Evolutionary conservation across 2,797 vertebrate species (phyloP).

Genomic region (Macrochelys suwanniensis): DNA sequence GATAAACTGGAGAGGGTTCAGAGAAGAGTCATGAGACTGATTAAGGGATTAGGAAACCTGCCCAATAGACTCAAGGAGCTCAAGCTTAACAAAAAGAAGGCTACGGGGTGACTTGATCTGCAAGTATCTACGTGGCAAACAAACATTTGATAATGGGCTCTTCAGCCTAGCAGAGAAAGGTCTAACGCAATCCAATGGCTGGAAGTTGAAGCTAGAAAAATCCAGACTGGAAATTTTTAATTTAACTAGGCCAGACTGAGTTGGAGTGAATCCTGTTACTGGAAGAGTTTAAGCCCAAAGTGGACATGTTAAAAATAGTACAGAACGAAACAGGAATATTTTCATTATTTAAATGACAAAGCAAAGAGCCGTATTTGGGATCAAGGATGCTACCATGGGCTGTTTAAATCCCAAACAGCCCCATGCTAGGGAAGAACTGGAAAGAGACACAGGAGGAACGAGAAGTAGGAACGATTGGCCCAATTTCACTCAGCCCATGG

Average conservation of each 20-base stretch:
- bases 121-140: not conserved
- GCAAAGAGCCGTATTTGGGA: not conserved
- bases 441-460: not conserved
- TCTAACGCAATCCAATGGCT: not conserved
- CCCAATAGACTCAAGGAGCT: not conserved
- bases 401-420: not conserved
- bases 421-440: not conserved
- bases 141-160: too few relatives aligned
- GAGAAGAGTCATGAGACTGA: not conserved
- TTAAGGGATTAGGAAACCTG: not conserved
- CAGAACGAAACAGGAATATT: not conserved
- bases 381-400: not conserved
- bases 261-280: not conserved
- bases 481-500: slow-evolving; percentile 19
- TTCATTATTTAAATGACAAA: slow-evolving; percentile 11
- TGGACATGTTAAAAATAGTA: not conserved
- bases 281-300: not conserved
- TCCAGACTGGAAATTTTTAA: not conserved
- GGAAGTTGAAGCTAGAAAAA: not conserved
- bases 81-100: not conserved
- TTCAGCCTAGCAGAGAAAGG: not conserved
- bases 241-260: not conserved
- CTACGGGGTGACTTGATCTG: not conserved
- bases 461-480: not conserved
- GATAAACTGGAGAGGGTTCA: too few relatives aligned